phyloP scores from a whole-genome alignment of 2,797 vertebrate species.

The Podarcis lilfordi region DNA sequence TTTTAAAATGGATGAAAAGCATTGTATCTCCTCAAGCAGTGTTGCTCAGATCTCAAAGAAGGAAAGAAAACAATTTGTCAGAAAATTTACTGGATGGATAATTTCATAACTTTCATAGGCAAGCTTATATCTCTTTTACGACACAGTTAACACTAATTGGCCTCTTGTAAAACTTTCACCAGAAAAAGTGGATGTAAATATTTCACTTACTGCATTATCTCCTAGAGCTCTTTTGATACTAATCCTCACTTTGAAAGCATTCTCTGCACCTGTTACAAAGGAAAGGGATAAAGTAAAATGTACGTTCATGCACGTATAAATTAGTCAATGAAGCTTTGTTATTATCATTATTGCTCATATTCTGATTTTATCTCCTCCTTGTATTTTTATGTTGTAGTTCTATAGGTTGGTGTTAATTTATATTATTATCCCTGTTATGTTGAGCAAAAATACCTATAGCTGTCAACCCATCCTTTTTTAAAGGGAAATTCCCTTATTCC shows the following conservation, averaged over 20 bases:
- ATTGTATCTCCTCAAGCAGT: constrained; percentile 31
- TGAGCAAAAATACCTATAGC: too few relatives aligned
- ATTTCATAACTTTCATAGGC: constrained; percentile 38
- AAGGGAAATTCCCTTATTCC: too few relatives aligned
- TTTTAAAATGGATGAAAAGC: constrained; percentile 17
- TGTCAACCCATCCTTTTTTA: too few relatives aligned
- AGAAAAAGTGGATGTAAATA: constrained; percentile 42
- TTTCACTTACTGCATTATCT: constrained; percentile 88
- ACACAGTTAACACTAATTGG: constrained; percentile 19
- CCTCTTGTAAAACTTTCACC: constrained; percentile 30
- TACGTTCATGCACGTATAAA: background rate
- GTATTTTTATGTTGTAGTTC: too few relatives aligned
- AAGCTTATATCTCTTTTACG: constrained; percentile 29
- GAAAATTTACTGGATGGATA: constrained; percentile 20
- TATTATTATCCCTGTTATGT: too few relatives aligned
- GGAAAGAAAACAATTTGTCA: background rate
- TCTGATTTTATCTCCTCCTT: too few relatives aligned
- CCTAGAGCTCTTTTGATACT: constrained; percentile 91
- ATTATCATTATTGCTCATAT: too few relatives aligned
- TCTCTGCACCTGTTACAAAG: constrained; percentile 76
- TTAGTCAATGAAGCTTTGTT: constrained; percentile 7
- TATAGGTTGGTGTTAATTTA: too few relatives aligned
- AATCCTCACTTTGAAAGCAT: constrained; percentile 90
- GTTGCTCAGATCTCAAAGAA: constrained; percentile 28
- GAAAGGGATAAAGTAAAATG: constrained; percentile 55